Base-by-base conservation (phyloP, 2,113 vertebrate species). In the Taurulus bubalis region DNA sequence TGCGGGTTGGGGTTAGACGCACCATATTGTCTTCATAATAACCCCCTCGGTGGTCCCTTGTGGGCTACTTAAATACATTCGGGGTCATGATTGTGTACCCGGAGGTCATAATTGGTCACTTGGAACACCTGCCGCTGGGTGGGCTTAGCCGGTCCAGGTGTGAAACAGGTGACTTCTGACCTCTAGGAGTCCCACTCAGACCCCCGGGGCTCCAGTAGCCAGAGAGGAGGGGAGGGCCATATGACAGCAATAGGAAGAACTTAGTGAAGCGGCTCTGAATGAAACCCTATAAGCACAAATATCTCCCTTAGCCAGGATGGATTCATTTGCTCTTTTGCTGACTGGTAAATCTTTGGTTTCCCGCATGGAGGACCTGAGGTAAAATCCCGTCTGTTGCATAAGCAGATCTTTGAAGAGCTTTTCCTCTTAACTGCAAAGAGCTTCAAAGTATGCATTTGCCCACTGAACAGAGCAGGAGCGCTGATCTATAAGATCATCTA, bases 81-180 rank as follows among this genome's bases (percentile, higher is more conserved):
- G 1, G 78, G 77, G 78, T 89, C 71, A 49, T 42, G 70, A 83
- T 75, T 66, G 16, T 22, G 40, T 53, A 30, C 56, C 42, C 60
- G 56, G 26, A 63, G 85, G 83, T 88, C 83, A 20, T 26, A 72
- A 55, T 18, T 77, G 76, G 77, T 89, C 81, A 85, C 36, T 34
- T 81, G 77, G 67, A 87, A 87, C 85, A 88, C 79, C 79, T 85
- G 75, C 58, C 64, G 11, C 69, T 81, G 71, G 88, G 85, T 85
- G 86, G 90, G 81, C 89, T 83, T 28, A 34, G 75, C 2, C 3
- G 67, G 11, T 10, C 67, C 90, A 87, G 82, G 79, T 88, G 87
- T 90, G 45, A 87, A 89, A 87, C 60, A 79, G 45, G 32, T 60
- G 75, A 85, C 80, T 76, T 71, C 11, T 80, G 75, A 83, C 81